phyloP scores from a whole-genome alignment of 2,888 invertebrate genomes.

The Chloroclystis v-ata region DNA sequence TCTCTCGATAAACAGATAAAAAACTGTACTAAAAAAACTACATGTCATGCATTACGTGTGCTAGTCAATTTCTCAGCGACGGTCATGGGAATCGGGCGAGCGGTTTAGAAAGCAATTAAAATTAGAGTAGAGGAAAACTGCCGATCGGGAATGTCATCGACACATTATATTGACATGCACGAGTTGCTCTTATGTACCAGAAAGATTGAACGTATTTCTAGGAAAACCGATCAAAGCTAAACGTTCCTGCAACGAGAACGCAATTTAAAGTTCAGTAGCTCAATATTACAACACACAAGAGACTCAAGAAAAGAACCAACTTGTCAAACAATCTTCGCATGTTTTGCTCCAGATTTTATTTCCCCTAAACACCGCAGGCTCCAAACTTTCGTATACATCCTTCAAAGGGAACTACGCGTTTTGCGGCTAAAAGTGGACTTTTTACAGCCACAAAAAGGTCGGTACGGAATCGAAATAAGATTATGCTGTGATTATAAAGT shows the following conservation, averaged over 20 bases:
- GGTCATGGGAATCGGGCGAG: constrained; percentile 75
- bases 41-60: constrained; percentile 78
- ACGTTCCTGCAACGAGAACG: too few species aligned
- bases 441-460: constrained; percentile 64
- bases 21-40: constrained; percentile 66
- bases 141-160: constrained; percentile 59
- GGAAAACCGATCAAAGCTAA: constrained; percentile 2
- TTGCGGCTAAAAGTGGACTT: constrained; percentile 51
- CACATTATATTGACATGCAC: constrained; percentile 56
- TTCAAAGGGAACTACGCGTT: constrained; percentile 43
- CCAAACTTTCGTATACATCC: constrained; percentile 44
- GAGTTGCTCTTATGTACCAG: constrained; percentile 28
- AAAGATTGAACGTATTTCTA: neutral
- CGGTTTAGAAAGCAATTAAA: constrained; percentile 76
- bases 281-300: neutral
- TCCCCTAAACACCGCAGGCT: constrained; percentile 38
- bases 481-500: constrained; percentile 67
- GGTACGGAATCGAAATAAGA: constrained; percentile 67
- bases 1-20: constrained; percentile 68
- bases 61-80: constrained; percentile 73
- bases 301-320: constrained; percentile 1
- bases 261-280: neutral
- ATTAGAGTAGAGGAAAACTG: constrained; percentile 58
- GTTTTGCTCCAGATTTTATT: constrained; percentile 37
- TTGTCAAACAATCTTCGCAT: constrained; percentile 26